phyloP scores from a whole-genome alignment of 2,888 invertebrate species.

The Diaphora mendica region DNA sequence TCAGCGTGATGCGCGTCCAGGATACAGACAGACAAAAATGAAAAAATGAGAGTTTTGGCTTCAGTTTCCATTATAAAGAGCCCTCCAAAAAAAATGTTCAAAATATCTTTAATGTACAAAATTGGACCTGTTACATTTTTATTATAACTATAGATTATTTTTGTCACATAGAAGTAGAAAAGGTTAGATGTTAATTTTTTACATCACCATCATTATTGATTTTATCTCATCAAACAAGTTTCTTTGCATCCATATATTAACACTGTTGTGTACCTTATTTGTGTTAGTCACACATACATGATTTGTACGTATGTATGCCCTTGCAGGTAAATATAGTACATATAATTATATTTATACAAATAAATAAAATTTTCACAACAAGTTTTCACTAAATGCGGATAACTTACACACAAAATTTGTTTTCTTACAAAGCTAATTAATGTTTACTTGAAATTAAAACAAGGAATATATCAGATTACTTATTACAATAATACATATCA shows the following conservation, averaged over 20 bases:
- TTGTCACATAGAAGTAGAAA: no score
- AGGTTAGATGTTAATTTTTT: not conserved
- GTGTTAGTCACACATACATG: not conserved
- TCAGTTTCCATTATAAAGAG: no score
- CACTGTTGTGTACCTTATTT: not conserved
- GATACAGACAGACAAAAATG: no score
- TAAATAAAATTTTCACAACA: no score
- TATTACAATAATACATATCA: constrained; percentile 26
- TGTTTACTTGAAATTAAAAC: constrained; percentile 43
- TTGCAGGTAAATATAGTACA: not conserved
- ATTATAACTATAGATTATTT: no score
- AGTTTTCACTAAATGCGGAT: not conserved
- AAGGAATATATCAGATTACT: constrained; percentile 39
- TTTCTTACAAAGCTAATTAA: constrained; percentile 25
- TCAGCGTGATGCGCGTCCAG: no score
- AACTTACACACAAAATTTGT: constrained; percentile 8
- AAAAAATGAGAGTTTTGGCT: no score
- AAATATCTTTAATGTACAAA: no score
- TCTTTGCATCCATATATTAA: not conserved
- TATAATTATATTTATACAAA: not conserved
- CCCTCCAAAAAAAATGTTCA: no score
- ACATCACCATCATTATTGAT: no score
- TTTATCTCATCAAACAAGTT: not conserved
- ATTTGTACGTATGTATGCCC: not conserved
- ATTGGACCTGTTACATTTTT: no score